phyloP scores from a whole-genome alignment of 1,140 invertebrate genomes.

The Drosophila elegans region DNA sequence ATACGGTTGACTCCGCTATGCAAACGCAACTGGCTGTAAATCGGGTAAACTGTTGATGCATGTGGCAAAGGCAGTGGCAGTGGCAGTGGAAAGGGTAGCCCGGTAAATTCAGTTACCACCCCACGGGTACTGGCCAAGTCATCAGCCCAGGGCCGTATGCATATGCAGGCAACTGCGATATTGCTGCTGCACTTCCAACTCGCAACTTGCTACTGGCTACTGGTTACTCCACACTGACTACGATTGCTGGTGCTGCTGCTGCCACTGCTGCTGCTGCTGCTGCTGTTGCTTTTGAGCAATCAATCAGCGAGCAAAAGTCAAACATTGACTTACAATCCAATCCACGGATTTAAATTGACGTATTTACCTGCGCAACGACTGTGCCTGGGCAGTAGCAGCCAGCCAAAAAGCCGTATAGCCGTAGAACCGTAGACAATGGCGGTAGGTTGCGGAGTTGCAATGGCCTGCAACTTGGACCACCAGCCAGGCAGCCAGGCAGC shows the following conservation, averaged over 20 bases:
- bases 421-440: constrained; percentile 68
- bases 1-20: constrained; percentile 79
- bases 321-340: constrained; percentile 84
- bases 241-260: constrained; percentile 41
- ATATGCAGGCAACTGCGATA: constrained; percentile 71
- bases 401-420: constrained; percentile 1
- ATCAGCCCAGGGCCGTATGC: constrained; percentile 75
- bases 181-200: constrained; percentile 41
- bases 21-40: constrained; percentile 77
- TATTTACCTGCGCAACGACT: constrained; percentile 74
- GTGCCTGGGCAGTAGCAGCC: constrained; percentile 7
- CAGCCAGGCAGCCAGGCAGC: not conserved
- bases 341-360: constrained; percentile 83
- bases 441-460: constrained; percentile 32
- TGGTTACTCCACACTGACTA: constrained; percentile 20
- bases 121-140: constrained; percentile 64
- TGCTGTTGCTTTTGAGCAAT: constrained; percentile 83
- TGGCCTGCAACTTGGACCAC: constrained; percentile 21
- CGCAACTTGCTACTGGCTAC: constrained; percentile 18
- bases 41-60: constrained; percentile 80
- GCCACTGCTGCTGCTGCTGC: constrained; percentile 30
- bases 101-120: constrained; percentile 36
- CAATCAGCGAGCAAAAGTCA: constrained; percentile 85
- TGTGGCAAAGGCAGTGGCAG: constrained; percentile 24
- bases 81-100: constrained; percentile 21